Base-by-base conservation (phyloP, 2,113 vertebrate species). In the Rhea pennata region DNA sequence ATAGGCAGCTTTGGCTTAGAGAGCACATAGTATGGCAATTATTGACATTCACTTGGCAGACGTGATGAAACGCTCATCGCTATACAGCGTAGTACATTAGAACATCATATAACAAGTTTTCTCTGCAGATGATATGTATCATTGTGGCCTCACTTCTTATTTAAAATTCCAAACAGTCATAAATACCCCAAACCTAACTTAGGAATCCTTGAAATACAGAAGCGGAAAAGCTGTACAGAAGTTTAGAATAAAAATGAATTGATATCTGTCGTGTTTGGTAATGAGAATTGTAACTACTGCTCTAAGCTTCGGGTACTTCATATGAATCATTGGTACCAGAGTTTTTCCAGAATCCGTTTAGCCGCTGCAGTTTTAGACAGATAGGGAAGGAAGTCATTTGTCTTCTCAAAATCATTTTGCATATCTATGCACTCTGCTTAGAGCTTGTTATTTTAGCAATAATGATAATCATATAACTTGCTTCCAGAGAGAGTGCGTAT, bases 401-500 rank as follows among this genome's bases (percentile, higher is more conserved):
- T 67, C 84, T 91, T 94, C 93, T 76, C 56, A 67, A 80, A 62
- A 70, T 39, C 79, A 9, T 79, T 95, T 84, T 31, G 48, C 54
- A 9, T 93, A 36, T 93, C 80, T 84, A 78, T 77, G 51, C 51
- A 53, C 27, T 88, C 83, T 61, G 24, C 56, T 96, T 92, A 72
- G 67, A 90, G 51, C 91, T 88, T 91, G 59, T 92, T 88, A 29
- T 90, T 94, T 97, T 92, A 93, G 66, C 58, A 91, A 23, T 77
- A 77, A 65, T 62, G 46, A 20, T 95, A 54, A 94, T 85, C 83
- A 69, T 22, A 2, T 77, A 69, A 36, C 51, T 4, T 76, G 44
- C 50, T 87, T 85, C 62, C 31, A 62, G 0, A 1, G 51, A 75
- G 65, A 88, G 13, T 15, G 10, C 54, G 77, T 92, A 89, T 36